A percentile compares a stretch with the other conserved stretches of the same genome.
phyloP scores from a whole-genome alignment of 2,888 invertebrate species.

The Sphinx pinastri region DNA sequence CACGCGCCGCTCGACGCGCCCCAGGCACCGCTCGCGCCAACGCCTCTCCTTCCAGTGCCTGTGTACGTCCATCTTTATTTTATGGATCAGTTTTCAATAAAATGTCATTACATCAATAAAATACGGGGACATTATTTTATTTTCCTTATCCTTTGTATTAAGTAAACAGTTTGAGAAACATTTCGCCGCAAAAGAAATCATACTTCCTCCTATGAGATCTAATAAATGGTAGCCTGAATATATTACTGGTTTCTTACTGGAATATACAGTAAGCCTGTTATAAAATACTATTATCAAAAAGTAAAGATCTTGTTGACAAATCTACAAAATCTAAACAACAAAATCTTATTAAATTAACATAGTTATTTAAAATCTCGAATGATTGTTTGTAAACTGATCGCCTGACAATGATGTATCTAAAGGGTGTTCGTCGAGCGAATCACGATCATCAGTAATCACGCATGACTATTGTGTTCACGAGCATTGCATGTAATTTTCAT shows the following conservation, averaged over 20 bases:
- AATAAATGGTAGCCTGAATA: too few relatives aligned
- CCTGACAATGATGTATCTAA: background rate
- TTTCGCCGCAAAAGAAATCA: background rate
- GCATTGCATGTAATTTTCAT: constrained; percentile 13
- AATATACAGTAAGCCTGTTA: too few relatives aligned
- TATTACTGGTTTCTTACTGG: too few relatives aligned
- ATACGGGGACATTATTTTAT: constrained; percentile 1
- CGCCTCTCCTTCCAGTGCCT: constrained; percentile 43
- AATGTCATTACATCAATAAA: constrained; percentile 8
- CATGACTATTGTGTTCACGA: background rate
- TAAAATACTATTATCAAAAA: too few relatives aligned
- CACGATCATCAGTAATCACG: background rate
- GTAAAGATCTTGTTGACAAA: too few relatives aligned
- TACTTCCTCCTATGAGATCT: background rate
- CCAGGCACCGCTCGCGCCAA: constrained; percentile 47
- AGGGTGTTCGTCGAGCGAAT: background rate
- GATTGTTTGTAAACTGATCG: background rate
- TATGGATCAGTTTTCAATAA: background rate
- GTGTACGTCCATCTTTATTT: constrained; percentile 29
- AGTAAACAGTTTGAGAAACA: background rate
- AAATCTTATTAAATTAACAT: too few relatives aligned
- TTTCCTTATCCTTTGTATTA: background rate
- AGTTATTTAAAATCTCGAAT: too few relatives aligned
- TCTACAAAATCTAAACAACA: too few relatives aligned
- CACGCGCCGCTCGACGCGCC: constrained; percentile 66